These are phyloP conservation scores for Cliona cf. orientalis DNA, from an alignment of 37 sponge, comb jelly and placozoan genomes.

Conservation along the genomic window DNA sequence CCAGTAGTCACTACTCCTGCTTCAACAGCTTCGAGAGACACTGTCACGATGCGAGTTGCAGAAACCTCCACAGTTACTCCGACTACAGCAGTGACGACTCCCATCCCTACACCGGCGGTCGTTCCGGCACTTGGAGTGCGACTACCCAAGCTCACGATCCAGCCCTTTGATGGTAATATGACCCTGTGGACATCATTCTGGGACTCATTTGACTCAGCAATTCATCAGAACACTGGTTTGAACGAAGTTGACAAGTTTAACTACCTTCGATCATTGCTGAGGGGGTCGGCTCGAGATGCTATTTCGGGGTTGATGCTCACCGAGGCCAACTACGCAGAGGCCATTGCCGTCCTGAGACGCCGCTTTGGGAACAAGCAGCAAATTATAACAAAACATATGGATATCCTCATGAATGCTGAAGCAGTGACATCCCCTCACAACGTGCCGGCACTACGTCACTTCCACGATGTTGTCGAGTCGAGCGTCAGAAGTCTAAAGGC, in stretches of 20 bases:
- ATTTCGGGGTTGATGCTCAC: too few species aligned
- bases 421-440: constrained; percentile 18
- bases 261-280: constrained; percentile 20
- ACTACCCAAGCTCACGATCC: constrained; percentile 10
- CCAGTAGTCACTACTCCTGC: too few species aligned
- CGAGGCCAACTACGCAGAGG: too few species aligned
- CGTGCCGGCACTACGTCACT: not conserved
- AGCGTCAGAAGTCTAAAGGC: constrained; percentile 33
- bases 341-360: constrained; percentile 3
- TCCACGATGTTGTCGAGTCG: constrained; percentile 16
- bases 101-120: too few species aligned
- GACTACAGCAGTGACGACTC: too few species aligned
- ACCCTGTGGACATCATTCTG: constrained; percentile 21
- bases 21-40: too few species aligned
- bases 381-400: constrained; percentile 37
- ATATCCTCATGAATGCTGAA: not conserved
- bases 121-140: too few species aligned
- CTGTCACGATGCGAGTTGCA: too few species aligned
- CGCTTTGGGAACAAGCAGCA: constrained; percentile 33
- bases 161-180: constrained; percentile 8
- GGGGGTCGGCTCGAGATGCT: constrained; percentile 18
- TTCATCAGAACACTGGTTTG: constrained; percentile 9
- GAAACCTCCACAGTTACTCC: too few species aligned
- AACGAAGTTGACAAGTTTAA: too few species aligned
- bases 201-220: constrained; percentile 12